phyloP scores from a whole-genome alignment of 2,113 vertebrate species.

The Vombatus ursinus region DNA sequence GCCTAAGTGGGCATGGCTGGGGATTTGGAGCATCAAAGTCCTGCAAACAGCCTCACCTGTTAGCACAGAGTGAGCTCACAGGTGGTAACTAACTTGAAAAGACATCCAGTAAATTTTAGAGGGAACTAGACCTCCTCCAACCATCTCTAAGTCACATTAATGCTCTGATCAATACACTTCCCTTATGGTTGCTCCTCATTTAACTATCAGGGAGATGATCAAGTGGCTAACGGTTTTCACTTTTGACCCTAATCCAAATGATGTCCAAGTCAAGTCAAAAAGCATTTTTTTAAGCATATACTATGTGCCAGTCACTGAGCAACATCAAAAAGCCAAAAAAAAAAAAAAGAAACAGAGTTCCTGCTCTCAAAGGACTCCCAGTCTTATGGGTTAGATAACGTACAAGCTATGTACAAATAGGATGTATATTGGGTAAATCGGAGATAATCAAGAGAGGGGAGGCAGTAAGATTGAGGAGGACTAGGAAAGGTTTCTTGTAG shows the following conservation, averaged over 20 bases:
- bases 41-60: too few relatives aligned
- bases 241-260: conserved; percentile 15
- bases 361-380: not conserved
- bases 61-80: conserved; percentile 38
- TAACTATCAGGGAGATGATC: conserved; percentile 15
- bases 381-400: not conserved
- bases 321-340: not conserved
- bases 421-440: not conserved
- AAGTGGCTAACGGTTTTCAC: conserved; percentile 32
- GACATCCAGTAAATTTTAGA: conserved; percentile 39
- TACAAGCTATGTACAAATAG: too few relatives aligned
- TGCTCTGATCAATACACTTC: conserved; percentile 21
- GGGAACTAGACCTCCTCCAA: conserved; percentile 32
- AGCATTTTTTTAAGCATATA: not conserved
- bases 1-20: not conserved
- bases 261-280: not conserved
- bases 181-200: conserved; percentile 34
- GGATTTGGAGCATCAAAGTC: not conserved
- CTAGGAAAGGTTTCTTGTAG: not conserved
- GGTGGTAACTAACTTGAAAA: conserved; percentile 56
- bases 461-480: not conserved
- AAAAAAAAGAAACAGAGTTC: not conserved
- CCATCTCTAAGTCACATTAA: not conserved
- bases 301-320: not conserved
- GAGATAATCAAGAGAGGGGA: not conserved